Evolutionary conservation across 2,113 vertebrate species (phyloP), one percentile per base, ranked within the genome.

Genomic region (Himantopus leucocephalus): DNA sequence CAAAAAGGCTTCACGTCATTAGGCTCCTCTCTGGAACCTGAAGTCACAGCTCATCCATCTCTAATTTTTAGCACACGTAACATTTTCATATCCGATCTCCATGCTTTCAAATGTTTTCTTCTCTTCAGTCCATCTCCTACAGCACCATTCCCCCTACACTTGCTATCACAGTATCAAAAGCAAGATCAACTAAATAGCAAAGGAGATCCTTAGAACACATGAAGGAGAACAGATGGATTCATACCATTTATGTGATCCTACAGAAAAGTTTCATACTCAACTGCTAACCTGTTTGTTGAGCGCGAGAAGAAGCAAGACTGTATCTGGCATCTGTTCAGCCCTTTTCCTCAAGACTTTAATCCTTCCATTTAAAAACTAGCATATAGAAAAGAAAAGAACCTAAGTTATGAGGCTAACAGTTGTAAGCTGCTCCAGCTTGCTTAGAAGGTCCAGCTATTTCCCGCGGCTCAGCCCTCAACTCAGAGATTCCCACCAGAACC

Each of bases 381-480:
- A 53, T 1, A 80, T n/a, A 68, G 56, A 37, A 94, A 71, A 82
- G 8, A 14, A 16, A 72, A 79, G 27, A 85, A 89, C 34, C 22
- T 7, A 76, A 70, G 12, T 41, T 59, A 43, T 8, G 23, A 63
- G 29, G 56, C 56, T 70, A 74, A 59, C 29, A 63, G 41, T 10
- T 70, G 4, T 59, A 78, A 81, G 10, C 29, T 50, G 70, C 77
- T 87, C 48, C 52, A 43, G 56, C 12, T 39, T 85, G 56, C 70
- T 75, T 67, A 50, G 29, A 71, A 4, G 5, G 32, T 59, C 64
- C 60, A 58, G 29, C 27, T 85, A 67, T 43, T 52, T 85, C 23
- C 47, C 5, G 0, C 3, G 8, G 35, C 35, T 85, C 2, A 0
- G 27, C 10, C 15, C 39, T 41, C 29, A 67, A 20, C 12, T 41